Conservation (phyloP, 30 jellyfish, hydroid and myxozoan genomes). For the Pelagia noctiluca region DNA sequence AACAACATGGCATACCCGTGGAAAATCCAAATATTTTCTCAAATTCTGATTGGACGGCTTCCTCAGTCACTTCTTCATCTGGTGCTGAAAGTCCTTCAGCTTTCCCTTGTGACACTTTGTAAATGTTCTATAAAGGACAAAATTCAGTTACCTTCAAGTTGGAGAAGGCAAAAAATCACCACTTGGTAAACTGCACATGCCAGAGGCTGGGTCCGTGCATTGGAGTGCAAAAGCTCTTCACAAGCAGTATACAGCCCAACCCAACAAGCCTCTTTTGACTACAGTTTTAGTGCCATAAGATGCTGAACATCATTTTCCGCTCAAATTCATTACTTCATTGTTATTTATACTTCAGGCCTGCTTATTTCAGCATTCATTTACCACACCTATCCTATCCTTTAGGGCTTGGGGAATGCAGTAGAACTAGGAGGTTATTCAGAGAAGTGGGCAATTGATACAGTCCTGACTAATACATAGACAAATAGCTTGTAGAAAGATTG, state of each 20-base stretch:
- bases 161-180: too few relatives aligned
- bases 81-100: background rate
- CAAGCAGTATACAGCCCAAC: background rate
- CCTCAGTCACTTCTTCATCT: background rate
- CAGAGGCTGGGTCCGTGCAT: background rate
- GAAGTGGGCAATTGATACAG: too few relatives aligned
- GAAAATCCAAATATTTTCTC: conserved; percentile 15
- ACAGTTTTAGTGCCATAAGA: too few relatives aligned
- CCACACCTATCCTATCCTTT: too few relatives aligned
- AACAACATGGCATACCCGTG: background rate
- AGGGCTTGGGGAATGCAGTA: too few relatives aligned
- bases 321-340: too few relatives aligned
- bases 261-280: background rate
- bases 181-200: background rate
- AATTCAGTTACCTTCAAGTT: background rate
- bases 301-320: too few relatives aligned
- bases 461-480: too few relatives aligned
- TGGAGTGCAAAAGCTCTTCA: background rate
- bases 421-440: too few relatives aligned
- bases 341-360: too few relatives aligned
- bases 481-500: too few relatives aligned
- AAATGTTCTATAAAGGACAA: background rate
- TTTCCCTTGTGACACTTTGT: background rate
- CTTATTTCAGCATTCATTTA: too few relatives aligned
- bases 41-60: background rate